Evolutionary conservation across 1,140 invertebrate genomes (phyloP).

Genomic region (Bombus waltoni): DNA sequence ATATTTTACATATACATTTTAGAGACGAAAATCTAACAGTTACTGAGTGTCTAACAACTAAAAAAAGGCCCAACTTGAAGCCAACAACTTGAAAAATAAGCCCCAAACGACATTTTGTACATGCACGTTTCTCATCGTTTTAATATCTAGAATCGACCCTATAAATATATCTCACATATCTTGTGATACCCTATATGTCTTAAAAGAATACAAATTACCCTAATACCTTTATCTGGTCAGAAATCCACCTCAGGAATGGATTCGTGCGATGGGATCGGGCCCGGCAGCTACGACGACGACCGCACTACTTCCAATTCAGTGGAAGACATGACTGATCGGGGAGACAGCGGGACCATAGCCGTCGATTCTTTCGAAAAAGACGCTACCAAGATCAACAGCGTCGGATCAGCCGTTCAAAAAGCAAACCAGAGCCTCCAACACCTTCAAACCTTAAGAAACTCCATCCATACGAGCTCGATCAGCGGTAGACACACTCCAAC

Average conservation of each 20-base stretch:
- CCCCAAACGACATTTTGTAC: too few relatives aligned
- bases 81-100: too few relatives aligned
- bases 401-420: slow-evolving; percentile 57
- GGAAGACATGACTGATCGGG: slow-evolving; percentile 44
- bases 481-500: slow-evolving; percentile 39
- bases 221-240: slow-evolving; percentile 10
- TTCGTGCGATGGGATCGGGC: slow-evolving; percentile 56
- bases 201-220: neutral
- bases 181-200: neutral
- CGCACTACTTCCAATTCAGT: slow-evolving; percentile 44
- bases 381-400: slow-evolving; percentile 13
- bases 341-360: neutral
- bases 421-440: slow-evolving; percentile 77
- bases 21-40: too few relatives aligned
- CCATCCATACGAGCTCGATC: slow-evolving; percentile 50
- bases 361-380: slow-evolving; percentile 39
- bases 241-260: slow-evolving; percentile 65
- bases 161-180: too few relatives aligned
- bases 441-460: slow-evolving; percentile 75
- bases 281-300: slow-evolving; percentile 59
- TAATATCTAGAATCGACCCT: too few relatives aligned
- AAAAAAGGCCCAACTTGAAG: too few relatives aligned
- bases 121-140: too few relatives aligned
- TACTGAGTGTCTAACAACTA: too few relatives aligned
- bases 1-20: too few relatives aligned